Evolutionary conservation across 2,797 vertebrate species (phyloP), one percentile per base, ranked within the genome.

Genomic region (Limosa lapponica): DNA sequence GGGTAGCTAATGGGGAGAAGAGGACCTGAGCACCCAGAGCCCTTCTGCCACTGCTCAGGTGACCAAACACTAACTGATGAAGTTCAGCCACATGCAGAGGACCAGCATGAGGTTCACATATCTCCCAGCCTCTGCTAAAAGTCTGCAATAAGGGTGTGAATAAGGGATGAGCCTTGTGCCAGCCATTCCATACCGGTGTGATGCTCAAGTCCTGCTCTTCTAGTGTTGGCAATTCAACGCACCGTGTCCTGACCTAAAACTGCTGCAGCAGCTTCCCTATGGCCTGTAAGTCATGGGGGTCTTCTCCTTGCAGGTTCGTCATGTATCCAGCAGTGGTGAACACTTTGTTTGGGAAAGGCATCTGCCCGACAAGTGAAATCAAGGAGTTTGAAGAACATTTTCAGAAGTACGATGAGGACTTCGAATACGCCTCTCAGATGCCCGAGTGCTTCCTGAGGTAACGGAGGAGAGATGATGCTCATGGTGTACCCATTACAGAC

Each of bases 371-470:
- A 62, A 89, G 49, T 25, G 94, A 97, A 70, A 93, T 97, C 87
- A 95, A 94, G 77, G 98, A 98, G 94, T 98, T 99, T 89, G 93
- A 98, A 71, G 88, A 98, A n/a, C 97, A 98, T 80, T 99, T 99
- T 94, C 95, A 96, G 94, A 98, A 79, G 48, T 99, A 98, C 0
- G 98, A 99, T 52, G 98, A 98, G 73, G 97, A 98, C 81, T 98
- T 99, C 1, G 98, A 99, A 93, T 97, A 98, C 0, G 98, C 98
- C 24, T 98, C 98, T 54, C 98, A 99, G 89, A 95, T 99, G n/a
- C 98, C 98, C 0, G 98, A 97, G 70, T 98, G 93, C 94, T 96
- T 99, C 67, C 71, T 99, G 73, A 98, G 98, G 99, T 98, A 98
- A 89, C 34, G 7, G 82, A 59, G 62, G 2, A 1, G n/a, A 69